Conservation (phyloP, 2,888 invertebrate species). For the Ochropleura leucogaster region DNA sequence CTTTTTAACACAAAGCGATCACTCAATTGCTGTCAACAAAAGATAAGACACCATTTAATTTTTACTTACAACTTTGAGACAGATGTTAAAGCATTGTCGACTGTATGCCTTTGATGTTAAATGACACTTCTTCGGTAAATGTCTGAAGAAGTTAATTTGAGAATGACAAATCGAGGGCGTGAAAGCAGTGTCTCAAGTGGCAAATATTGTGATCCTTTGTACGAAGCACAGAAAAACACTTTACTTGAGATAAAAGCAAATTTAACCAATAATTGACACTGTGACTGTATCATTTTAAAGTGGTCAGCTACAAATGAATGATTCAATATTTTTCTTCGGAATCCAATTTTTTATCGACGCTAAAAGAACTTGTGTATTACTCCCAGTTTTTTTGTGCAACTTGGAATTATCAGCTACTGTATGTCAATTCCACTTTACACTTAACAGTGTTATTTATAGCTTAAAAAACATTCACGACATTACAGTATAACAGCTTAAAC, state of each 20-base stretch:
- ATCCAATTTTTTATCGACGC: neutral
- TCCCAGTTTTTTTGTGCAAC: slow-evolving; percentile 20
- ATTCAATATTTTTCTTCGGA: slow-evolving; percentile 28
- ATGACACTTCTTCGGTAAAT: slow-evolving; percentile 43
- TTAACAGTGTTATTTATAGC: slow-evolving; percentile 31
- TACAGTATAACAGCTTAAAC: slow-evolving; percentile 18
- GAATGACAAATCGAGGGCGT: slow-evolving; percentile 73
- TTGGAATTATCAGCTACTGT: slow-evolving; percentile 17
- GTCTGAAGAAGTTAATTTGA: slow-evolving; percentile 62
- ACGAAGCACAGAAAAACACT: slow-evolving; percentile 73
- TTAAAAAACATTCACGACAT: slow-evolving; percentile 28
- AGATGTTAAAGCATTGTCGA: slow-evolving; percentile 46
- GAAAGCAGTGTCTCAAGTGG: slow-evolving; percentile 67
- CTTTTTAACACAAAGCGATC: slow-evolving; percentile 72
- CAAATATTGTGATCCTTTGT: slow-evolving; percentile 71
- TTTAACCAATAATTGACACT: slow-evolving; percentile 71
- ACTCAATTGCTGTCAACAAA: slow-evolving; percentile 76
- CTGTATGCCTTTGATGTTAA: slow-evolving; percentile 59
- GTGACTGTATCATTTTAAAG: slow-evolving; percentile 45
- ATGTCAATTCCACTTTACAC: slow-evolving; percentile 26
- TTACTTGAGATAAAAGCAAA: slow-evolving; percentile 66
- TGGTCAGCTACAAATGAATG: slow-evolving; percentile 41
- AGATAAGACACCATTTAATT: slow-evolving; percentile 78
- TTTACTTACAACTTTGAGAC: slow-evolving; percentile 65
- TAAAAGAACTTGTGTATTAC: neutral